These are phyloP conservation scores for Ptiloglossa arizonensis DNA, from an alignment of 1,140 invertebrate genomes.

Conservation along the genomic window DNA sequence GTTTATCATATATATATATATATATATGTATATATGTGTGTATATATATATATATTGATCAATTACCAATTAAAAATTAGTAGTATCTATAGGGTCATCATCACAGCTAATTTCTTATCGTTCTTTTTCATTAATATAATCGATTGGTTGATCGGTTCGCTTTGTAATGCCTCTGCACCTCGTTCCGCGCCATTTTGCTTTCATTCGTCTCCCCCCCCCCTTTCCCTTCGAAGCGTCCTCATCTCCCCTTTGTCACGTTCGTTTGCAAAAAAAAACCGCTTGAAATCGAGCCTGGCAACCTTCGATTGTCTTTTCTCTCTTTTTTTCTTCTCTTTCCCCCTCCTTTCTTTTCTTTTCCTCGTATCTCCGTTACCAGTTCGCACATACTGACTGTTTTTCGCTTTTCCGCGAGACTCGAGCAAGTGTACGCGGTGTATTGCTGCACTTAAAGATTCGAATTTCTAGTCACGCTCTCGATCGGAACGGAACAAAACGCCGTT, in stretches of 20 bases:
- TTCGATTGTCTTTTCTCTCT: background rate
- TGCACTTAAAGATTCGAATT: constrained; percentile 10
- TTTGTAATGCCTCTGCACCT: constrained; percentile 9
- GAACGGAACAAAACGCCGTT: constrained; percentile 47
- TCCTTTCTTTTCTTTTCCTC: background rate
- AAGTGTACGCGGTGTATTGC: constrained; percentile 29
- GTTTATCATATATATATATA: constrained; percentile 63
- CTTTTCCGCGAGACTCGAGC: constrained; percentile 28
- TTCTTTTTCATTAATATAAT: constrained; percentile 53
- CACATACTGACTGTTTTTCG: constrained; percentile 44
- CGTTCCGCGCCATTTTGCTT: background rate
- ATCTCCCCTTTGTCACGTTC: too few species aligned
- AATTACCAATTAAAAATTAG: constrained; percentile 75
- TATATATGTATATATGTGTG: constrained; percentile 38
- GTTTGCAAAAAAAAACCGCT: constrained; percentile 5
- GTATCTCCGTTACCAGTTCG: background rate
- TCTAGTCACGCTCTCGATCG: constrained; percentile 30
- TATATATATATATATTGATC: constrained; percentile 61
- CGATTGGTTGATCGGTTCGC: constrained; percentile 53
- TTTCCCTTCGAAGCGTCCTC: background rate
- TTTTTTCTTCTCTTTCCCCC: background rate
- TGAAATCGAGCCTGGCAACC: constrained; percentile 39
- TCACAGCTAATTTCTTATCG: constrained; percentile 77
- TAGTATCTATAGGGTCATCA: constrained; percentile 77
- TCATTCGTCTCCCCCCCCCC: background rate